Evolutionary conservation across 1,140 invertebrate genomes (phyloP).

Genomic region (Tetramorium parvispinum): DNA sequence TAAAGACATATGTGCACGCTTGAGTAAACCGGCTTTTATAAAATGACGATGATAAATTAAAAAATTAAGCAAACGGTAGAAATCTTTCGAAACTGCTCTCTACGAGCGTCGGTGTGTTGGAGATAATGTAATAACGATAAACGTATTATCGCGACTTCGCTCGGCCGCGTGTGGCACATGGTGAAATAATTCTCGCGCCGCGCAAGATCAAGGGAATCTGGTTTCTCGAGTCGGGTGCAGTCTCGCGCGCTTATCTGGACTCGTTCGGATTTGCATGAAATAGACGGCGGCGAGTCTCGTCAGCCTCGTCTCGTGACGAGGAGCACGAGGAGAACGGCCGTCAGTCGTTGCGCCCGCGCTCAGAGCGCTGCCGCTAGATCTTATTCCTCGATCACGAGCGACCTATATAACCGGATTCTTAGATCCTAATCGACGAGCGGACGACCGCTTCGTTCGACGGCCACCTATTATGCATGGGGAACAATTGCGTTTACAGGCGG

Average conservation of each 20-base stretch:
- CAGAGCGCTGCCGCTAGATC: conserved; percentile 56
- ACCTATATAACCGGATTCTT: conserved; percentile 68
- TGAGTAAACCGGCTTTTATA: not conserved
- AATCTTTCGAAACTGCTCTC: not conserved
- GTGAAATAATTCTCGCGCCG: conserved; percentile 59
- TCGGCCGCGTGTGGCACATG: conserved; percentile 4
- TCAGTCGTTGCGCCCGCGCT: conserved; percentile 59
- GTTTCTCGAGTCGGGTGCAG: conserved; percentile 63
- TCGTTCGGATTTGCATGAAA: conserved; percentile 68
- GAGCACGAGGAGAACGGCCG: conserved; percentile 52
- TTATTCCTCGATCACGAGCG: conserved; percentile 73
- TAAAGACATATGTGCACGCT: not conserved
- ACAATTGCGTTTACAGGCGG: conserved; percentile 61
- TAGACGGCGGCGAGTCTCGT: conserved; percentile 34
- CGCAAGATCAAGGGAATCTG: conserved; percentile 80
- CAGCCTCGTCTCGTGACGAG: conserved; percentile 70
- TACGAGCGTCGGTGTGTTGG: not conserved
- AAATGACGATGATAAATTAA: conserved; percentile 5
- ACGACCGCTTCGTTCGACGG: conserved; percentile 46
- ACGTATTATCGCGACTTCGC: conserved; percentile 42
- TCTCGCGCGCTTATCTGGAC: conserved; percentile 53
- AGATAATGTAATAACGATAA: conserved; percentile 26
- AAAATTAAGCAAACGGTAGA: conserved; percentile 12
- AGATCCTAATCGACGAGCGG: conserved; percentile 61
- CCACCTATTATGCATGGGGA: conserved; percentile 52